Conservation (phyloP, 1,140 invertebrate genomes). For the Megalonaias nervosa region DNA sequence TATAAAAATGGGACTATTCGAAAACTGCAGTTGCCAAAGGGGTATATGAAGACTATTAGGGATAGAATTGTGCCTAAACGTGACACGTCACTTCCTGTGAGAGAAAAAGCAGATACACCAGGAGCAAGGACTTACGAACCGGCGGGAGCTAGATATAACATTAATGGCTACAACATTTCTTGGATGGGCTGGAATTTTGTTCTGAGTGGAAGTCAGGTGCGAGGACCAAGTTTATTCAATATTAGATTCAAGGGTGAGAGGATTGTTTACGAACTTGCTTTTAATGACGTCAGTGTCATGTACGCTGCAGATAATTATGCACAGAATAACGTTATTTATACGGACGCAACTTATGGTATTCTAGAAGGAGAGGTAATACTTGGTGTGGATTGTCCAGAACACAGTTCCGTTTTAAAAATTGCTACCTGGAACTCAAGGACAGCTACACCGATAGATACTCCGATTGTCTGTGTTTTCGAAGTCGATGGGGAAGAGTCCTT, state of each 20-base stretch:
- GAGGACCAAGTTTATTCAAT: conserved; percentile 46
- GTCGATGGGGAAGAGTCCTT: conserved; percentile 35
- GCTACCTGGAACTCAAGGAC: conserved; percentile 17
- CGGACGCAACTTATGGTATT: conserved; percentile 40
- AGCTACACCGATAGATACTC: background rate
- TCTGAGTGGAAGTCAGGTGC: conserved; percentile 30
- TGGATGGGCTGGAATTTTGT: conserved; percentile 55
- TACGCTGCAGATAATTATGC: conserved; percentile 37
- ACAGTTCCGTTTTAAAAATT: conserved; percentile 40
- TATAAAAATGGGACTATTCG: conserved; percentile 14
- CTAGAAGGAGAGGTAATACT: conserved; percentile 32
- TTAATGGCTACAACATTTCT: conserved; percentile 36
- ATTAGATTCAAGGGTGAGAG: conserved; percentile 42
- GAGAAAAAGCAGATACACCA: conserved; percentile 31
- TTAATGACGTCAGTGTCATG: conserved; percentile 45
- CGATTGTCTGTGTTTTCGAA: conserved; percentile 50
- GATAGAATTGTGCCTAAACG: conserved; percentile 27
- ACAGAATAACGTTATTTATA: conserved; percentile 37
- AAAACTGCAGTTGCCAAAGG: conserved; percentile 21
- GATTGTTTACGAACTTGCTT: conserved; percentile 48
- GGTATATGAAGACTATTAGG: conserved; percentile 21
- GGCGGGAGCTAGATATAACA: conserved; percentile 48
- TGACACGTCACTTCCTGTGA: conserved; percentile 10
- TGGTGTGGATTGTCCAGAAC: conserved; percentile 49
- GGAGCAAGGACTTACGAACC: conserved; percentile 47